A percentile compares a stretch with the other conserved stretches of the same genome.
These are phyloP conservation scores for Caenorhabditis japonica DNA, from an alignment of 2,888 invertebrate species.

Conservation along the genomic window DNA sequence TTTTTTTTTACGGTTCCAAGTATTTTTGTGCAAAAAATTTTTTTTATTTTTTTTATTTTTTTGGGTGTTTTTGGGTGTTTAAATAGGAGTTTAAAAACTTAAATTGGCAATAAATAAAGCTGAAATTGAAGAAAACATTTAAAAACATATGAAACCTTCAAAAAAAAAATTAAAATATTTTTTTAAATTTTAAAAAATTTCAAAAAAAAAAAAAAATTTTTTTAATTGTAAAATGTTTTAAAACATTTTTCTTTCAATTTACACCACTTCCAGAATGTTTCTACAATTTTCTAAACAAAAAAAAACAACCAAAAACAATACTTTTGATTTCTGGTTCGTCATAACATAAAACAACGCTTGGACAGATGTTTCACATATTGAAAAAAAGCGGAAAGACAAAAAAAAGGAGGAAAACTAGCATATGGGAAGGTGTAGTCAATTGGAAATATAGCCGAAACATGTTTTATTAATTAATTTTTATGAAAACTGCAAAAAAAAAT, in stretches of 20 bases:
- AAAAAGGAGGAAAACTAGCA: no score
- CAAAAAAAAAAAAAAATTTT: conserved; percentile 2
- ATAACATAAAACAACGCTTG: no score
- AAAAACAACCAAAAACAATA: no score
- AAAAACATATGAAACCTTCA: not conserved
- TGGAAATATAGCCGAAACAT: conserved; percentile 13
- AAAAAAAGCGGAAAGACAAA: no score
- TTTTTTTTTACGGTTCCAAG: not conserved
- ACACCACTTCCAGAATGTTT: no score
- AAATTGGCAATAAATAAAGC: not conserved
- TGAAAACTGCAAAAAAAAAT: conserved; percentile 24
- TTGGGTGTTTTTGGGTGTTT: not conserved
- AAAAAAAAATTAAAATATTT: not conserved
- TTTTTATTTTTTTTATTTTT: not conserved
- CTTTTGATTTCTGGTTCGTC: no score
- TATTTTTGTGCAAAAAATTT: no score
- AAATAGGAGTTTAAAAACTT: not conserved
- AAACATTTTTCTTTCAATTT: not conserved
- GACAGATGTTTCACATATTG: no score
- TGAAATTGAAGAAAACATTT: not conserved
- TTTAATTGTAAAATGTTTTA: not conserved
- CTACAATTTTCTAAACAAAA: no score
- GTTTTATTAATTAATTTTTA: conserved; percentile 27
- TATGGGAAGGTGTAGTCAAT: no score
- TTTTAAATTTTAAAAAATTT: no score